These are phyloP conservation scores for Elaphurus davidianus DNA, from an alignment of 2,113 vertebrate species.

Conservation along the genomic window DNA sequence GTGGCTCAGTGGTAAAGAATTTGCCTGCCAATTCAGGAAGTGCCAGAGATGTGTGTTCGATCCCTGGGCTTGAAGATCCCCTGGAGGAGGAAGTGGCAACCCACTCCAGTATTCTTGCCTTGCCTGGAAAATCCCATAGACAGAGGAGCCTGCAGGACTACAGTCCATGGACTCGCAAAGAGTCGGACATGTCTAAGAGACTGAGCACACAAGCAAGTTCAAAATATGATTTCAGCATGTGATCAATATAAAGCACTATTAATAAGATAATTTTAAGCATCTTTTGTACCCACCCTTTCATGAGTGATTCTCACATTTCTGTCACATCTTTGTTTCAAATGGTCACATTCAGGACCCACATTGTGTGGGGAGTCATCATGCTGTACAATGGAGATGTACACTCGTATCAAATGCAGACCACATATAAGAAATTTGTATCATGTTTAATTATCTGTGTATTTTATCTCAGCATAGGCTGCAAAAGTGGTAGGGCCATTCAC, in stretches of 20 bases:
- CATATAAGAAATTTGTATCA: background rate
- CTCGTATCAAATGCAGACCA: background rate
- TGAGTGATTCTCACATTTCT: background rate
- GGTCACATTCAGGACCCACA: background rate
- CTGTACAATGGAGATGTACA: background rate
- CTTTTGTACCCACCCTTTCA: background rate
- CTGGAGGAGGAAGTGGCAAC: background rate
- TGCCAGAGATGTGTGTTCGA: accelerated
- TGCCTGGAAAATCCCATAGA: background rate
- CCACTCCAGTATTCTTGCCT: background rate
- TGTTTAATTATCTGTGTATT: background rate
- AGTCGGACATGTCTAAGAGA: background rate
- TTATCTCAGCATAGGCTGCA: background rate
- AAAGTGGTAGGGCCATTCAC: background rate
- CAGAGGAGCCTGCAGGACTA: background rate
- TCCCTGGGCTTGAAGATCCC: background rate
- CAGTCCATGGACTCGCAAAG: background rate
- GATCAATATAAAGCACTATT: background rate
- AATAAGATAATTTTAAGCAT: background rate
- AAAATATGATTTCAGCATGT: background rate
- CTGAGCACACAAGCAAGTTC: background rate
- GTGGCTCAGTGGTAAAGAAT: background rate
- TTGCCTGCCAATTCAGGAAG: background rate
- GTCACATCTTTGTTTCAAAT: background rate
- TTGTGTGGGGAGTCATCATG: no score